Conservation (phyloP, 2,888 invertebrate genomes). For the Ecdyonurus torrentis region DNA sequence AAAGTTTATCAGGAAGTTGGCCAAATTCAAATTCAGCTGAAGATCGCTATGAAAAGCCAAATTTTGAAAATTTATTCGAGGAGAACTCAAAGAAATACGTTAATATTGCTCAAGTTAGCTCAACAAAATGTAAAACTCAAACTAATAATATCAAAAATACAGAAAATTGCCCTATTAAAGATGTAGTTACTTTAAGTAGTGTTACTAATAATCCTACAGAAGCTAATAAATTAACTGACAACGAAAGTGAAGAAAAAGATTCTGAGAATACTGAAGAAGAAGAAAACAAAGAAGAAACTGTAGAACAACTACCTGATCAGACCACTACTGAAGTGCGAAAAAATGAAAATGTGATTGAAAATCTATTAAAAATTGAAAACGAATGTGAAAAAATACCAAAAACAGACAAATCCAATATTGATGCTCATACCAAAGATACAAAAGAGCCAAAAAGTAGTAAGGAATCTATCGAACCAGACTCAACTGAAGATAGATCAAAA, state of each 20-base stretch:
- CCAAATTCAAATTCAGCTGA: slow-evolving; percentile 34
- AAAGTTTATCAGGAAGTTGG: slow-evolving; percentile 76
- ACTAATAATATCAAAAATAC: background rate
- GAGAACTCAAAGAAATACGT: slow-evolving; percentile 38
- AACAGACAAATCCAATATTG: background rate
- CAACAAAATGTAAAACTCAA: slow-evolving; percentile 16
- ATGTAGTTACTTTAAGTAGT: slow-evolving; percentile 34
- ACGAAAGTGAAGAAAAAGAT: background rate
- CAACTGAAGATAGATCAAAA: background rate
- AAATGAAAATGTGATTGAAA: slow-evolving; percentile 24
- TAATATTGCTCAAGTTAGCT: slow-evolving; percentile 17
- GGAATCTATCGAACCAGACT: background rate
- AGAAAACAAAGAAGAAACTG: slow-evolving; percentile 18
- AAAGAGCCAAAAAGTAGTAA: background rate
- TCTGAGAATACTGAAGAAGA: slow-evolving; percentile 9
- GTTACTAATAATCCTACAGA: background rate
- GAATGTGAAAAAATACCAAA: slow-evolving; percentile 25
- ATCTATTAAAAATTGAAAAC: slow-evolving; percentile 30
- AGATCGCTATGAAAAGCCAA: slow-evolving; percentile 27
- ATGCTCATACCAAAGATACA: background rate
- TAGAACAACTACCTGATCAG: slow-evolving; percentile 9
- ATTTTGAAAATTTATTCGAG: slow-evolving; percentile 70
- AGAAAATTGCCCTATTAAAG: slow-evolving; percentile 40
- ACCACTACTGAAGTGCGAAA: slow-evolving; percentile 13
- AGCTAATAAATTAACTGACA: background rate